Conservation (phyloP, 2,113 vertebrate species). For the Strix aluco region DNA sequence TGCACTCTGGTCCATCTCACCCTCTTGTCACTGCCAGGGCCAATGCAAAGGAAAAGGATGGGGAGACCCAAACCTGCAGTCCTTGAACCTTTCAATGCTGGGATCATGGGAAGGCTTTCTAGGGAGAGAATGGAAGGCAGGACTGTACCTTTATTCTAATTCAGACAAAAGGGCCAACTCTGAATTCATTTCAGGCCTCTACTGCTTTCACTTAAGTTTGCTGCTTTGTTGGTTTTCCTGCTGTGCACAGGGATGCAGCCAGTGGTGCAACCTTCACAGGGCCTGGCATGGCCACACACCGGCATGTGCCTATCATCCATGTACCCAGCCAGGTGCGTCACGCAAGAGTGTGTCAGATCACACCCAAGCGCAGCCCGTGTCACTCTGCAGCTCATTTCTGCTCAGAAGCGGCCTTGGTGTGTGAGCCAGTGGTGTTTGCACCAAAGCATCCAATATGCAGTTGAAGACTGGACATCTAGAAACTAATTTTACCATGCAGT, state of each 20-base stretch:
- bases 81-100: not conserved
- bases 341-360: not conserved
- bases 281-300: not conserved
- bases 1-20: not conserved
- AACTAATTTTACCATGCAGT: not conserved
- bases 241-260: not conserved
- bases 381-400: not conserved
- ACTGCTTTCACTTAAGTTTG: not conserved
- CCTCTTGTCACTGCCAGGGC: not conserved
- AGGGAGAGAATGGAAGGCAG: not conserved
- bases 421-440: not conserved
- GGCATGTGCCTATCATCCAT: accelerated
- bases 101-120: not conserved
- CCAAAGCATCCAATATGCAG: not conserved
- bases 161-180: not conserved
- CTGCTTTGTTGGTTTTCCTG: not conserved
- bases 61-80: not conserved
- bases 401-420: not conserved
- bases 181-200: not conserved
- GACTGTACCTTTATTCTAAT: not conserved
- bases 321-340: not conserved
- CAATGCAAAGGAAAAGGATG: not conserved
- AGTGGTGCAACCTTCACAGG: not conserved
- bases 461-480: not conserved
- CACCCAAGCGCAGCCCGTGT: not conserved